These are phyloP conservation scores for Lepus americanus DNA, from an alignment of 2,113 vertebrate species.

Conservation along the genomic window DNA sequence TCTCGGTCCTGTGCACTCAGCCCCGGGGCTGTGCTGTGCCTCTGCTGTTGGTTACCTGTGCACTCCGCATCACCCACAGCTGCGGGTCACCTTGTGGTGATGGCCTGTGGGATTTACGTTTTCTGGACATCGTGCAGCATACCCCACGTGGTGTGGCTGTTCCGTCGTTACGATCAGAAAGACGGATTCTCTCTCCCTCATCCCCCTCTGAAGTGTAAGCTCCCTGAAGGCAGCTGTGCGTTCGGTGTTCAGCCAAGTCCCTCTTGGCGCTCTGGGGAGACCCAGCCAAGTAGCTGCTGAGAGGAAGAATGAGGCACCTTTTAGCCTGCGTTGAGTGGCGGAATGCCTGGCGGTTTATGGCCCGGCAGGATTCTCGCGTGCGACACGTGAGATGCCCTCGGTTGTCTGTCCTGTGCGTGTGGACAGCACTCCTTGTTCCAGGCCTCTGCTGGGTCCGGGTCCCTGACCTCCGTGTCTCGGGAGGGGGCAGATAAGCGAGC, in stretches of 20 bases:
- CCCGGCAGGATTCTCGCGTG: neutral
- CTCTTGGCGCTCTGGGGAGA: neutral
- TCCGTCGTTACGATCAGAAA: neutral
- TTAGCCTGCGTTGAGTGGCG: neutral
- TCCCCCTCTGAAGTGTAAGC: neutral
- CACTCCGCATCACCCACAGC: neutral
- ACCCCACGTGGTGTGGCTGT: neutral
- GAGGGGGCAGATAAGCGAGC: neutral
- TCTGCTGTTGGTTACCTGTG: slow-evolving; percentile 20
- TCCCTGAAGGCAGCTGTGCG: neutral
- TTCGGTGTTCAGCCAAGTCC: neutral
- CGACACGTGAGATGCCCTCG: neutral
- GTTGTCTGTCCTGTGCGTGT: slow-evolving; percentile 16
- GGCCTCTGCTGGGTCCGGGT: neutral
- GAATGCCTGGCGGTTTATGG: slow-evolving; percentile 1
- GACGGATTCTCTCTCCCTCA: neutral
- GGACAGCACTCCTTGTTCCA: neutral
- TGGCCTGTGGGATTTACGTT: neutral
- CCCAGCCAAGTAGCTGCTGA: neutral
- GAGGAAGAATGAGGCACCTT: neutral
- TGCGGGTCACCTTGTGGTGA: neutral
- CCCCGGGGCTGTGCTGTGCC: neutral
- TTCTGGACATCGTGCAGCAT: slow-evolving; percentile 6
- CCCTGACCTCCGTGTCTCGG: neutral
- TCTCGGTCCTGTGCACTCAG: neutral